Percentiles rank a stretch among this genome's conserved stretches.
Conservation (phyloP, 2,797 vertebrate genomes). For the Catharus ustulatus region DNA sequence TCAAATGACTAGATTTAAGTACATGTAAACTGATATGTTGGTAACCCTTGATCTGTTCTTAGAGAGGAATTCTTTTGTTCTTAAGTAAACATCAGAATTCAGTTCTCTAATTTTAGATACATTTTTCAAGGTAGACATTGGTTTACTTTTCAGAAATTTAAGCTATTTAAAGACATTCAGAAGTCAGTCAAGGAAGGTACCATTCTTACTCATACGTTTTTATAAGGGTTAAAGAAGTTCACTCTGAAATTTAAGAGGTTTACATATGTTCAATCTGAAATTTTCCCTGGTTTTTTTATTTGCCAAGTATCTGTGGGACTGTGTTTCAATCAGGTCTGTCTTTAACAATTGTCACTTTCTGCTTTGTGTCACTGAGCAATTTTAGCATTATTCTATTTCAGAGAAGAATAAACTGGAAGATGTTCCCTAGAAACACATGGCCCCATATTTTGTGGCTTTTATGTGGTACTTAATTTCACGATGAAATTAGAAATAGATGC, state of each 20-base stretch:
- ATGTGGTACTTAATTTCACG: background rate
- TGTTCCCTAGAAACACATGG: background rate
- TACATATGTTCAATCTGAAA: background rate
- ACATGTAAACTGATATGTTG: background rate
- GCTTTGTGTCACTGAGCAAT: background rate
- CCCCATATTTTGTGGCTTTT: background rate
- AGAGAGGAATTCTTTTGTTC: background rate
- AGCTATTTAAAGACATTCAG: background rate
- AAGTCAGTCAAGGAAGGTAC: background rate
- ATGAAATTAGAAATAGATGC: background rate
- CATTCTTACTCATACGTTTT: background rate
- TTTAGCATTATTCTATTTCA: background rate
- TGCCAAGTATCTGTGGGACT: background rate
- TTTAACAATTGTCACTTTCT: background rate
- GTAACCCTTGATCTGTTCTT: background rate
- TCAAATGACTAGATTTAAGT: background rate
- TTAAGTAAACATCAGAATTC: background rate
- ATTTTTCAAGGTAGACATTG: background rate
- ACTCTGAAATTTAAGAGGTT: background rate
- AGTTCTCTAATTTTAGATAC: background rate
- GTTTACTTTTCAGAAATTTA: background rate
- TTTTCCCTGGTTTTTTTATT: background rate
- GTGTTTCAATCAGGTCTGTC: background rate
- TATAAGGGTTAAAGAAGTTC: background rate
- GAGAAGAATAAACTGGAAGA: background rate